Evolutionary conservation across 1,140 invertebrate species (phyloP).

Genomic region (Protaetia brevitarsis): DNA sequence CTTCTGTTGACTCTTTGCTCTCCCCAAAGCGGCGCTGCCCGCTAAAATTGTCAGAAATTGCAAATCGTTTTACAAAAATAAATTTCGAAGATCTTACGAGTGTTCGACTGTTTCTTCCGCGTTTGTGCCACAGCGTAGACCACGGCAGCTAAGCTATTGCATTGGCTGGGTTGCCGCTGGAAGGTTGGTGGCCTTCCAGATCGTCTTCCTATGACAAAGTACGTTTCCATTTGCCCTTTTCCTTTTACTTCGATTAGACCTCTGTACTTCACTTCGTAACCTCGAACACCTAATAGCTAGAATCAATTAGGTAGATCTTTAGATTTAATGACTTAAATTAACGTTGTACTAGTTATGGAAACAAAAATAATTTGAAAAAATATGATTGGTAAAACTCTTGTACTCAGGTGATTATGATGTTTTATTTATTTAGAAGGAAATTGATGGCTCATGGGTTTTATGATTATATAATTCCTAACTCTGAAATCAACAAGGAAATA

Average conservation of each 20-base stretch:
- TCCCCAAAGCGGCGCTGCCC: constrained; percentile 42
- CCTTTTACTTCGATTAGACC: constrained; percentile 88
- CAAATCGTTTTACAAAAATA: background rate
- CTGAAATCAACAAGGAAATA: too few relatives aligned
- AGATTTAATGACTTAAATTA: background rate
- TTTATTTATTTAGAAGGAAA: too few relatives aligned
- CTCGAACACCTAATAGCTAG: constrained; percentile 67
- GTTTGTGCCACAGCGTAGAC: constrained; percentile 83
- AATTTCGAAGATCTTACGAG: constrained; percentile 48
- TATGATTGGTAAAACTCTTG: background rate
- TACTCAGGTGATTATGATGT: too few relatives aligned
- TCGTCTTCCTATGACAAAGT: constrained; percentile 73
- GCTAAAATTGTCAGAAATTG: constrained; percentile 29
- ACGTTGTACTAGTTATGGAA: too few relatives aligned
- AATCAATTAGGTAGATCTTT: constrained; percentile 31
- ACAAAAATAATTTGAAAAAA: background rate
- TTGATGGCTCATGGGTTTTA: too few relatives aligned
- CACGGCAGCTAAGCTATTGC: constrained; percentile 77
- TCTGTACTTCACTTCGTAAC: constrained; percentile 71
- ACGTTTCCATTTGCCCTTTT: constrained; percentile 94
- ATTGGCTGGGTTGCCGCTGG: constrained; percentile 66
- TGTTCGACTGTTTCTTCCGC: constrained; percentile 57
- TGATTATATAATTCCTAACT: too few relatives aligned
- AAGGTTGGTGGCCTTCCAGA: constrained; percentile 53
- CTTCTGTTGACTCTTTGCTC: constrained; percentile 49